phyloP scores from a whole-genome alignment of 2,888 invertebrate genomes.

The Seira ritae region DNA sequence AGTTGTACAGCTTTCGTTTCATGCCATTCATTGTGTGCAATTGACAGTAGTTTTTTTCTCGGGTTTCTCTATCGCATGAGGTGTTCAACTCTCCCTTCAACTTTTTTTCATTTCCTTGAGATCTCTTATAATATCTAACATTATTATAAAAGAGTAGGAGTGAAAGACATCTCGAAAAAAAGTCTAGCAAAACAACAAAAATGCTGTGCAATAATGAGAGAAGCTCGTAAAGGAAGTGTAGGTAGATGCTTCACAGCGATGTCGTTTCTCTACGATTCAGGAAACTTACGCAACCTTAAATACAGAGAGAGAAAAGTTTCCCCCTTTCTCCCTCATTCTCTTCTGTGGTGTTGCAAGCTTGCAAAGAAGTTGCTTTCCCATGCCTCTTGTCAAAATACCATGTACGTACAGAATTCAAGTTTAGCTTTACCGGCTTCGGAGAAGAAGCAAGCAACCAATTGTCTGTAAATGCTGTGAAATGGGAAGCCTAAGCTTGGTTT shows the following conservation, averaged over 20 bases:
- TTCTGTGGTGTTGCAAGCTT: not conserved
- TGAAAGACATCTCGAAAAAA: not conserved
- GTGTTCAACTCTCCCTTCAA: not conserved
- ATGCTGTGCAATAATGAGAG: not conserved
- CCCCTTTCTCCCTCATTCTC: slow-evolving; percentile 29
- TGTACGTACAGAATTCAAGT: not conserved
- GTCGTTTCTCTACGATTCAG: not conserved
- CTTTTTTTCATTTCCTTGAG: not conserved
- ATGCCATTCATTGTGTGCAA: not conserved
- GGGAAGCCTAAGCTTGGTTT: slow-evolving; percentile 4
- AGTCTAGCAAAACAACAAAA: not conserved
- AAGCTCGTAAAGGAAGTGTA: not conserved
- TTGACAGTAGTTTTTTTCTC: not conserved
- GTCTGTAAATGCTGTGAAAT: slow-evolving; percentile 28
- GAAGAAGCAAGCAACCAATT: slow-evolving; percentile 2
- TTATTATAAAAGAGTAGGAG: too few relatives aligned
- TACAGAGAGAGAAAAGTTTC: slow-evolving; percentile 20
- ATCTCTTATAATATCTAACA: too few relatives aligned
- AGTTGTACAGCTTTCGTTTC: not conserved
- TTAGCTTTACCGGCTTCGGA: not conserved
- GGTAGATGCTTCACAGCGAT: not conserved
- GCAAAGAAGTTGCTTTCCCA: not conserved
- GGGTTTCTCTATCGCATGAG: not conserved
- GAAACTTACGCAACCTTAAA: slow-evolving; percentile 21
- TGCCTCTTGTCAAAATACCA: slow-evolving; percentile 17